Percentiles rank a stretch among this genome's conserved stretches.
Conservation (phyloP, 2,797 vertebrate genomes). For the Phaenicophaeus curvirostris region DNA sequence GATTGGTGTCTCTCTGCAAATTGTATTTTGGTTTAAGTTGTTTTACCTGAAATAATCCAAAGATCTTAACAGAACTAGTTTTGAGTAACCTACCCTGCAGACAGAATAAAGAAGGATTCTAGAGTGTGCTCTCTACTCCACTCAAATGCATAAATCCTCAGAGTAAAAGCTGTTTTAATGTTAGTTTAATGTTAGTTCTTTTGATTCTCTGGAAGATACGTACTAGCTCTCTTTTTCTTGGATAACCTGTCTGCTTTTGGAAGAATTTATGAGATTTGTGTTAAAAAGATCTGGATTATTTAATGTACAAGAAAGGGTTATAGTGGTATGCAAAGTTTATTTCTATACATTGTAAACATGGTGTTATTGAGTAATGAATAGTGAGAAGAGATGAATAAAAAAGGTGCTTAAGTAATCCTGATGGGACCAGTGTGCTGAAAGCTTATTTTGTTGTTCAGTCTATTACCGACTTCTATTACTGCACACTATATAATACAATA, state of each 20-base stretch:
- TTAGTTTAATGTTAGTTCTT: not conserved
- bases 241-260: not conserved
- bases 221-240: not conserved
- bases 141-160: not conserved
- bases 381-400: not conserved
- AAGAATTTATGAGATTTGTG: not conserved
- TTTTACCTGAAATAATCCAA: not conserved
- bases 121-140: not conserved
- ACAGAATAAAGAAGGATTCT: not conserved
- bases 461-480: not conserved
- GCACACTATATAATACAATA: not conserved
- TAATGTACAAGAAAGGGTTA: not conserved
- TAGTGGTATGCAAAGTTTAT: not conserved
- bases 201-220: not conserved
- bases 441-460: not conserved
- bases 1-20: not conserved
- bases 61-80: not conserved
- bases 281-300: not conserved
- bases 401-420: not conserved
- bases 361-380: not conserved
- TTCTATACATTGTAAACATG: not conserved
- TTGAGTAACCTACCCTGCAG: not conserved
- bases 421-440: not conserved
- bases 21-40: not conserved
- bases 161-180: not conserved